Percentiles rank a stretch among this genome's conserved stretches.
These are phyloP conservation scores for Tridacna gigas DNA, from an alignment of 2,888 invertebrate species.

Conservation along the genomic window DNA sequence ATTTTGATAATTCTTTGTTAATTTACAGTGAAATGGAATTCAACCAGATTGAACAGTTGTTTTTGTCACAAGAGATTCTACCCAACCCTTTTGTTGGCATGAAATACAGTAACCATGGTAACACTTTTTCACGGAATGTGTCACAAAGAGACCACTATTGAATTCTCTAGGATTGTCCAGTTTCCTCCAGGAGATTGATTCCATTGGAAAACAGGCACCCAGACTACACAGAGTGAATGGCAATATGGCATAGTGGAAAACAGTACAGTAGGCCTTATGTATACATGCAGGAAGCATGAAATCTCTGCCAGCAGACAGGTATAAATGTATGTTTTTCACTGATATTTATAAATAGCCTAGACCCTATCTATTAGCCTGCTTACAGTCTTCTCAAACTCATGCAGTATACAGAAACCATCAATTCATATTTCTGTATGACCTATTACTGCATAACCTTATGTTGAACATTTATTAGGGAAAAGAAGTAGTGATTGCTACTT, in stretches of 20 bases:
- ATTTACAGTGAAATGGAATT: no score
- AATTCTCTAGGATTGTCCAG: not conserved
- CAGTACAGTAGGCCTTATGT: not conserved
- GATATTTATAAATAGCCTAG: not conserved
- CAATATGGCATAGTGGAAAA: not conserved
- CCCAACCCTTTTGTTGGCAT: not conserved
- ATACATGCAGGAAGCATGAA: not conserved
- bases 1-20: no score
- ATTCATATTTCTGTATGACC: no score
- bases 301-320: conserved; percentile 6
- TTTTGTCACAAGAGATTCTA: no score
- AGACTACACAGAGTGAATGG: conserved; percentile 4
- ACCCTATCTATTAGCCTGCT: not conserved
- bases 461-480: no score
- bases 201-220: not conserved
- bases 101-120: not conserved
- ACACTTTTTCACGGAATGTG: not conserved
- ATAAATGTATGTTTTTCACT: not conserved
- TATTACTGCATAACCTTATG: no score
- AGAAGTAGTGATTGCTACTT: no score
- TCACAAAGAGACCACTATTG: not conserved
- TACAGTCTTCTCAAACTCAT: not conserved
- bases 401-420: not conserved
- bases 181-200: conserved; percentile 8
- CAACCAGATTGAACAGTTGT: no score